Evolutionary conservation across 2,888 invertebrate genomes (phyloP), one percentile per base, ranked within the genome.

Genomic region (Phaonia tiefii): DNA sequence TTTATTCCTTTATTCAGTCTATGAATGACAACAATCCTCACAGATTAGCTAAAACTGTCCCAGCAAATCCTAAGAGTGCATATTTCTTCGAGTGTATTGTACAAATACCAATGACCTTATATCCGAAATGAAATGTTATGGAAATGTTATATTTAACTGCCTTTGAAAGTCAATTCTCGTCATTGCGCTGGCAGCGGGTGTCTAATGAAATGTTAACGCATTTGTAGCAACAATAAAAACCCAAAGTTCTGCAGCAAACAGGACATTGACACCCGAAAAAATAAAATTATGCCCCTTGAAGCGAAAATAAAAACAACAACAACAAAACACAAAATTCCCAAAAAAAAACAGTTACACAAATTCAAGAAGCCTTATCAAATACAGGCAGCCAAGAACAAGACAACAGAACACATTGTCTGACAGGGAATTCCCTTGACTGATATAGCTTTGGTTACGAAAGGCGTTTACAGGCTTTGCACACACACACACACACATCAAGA

Each of bases 231-330:
- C 39, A 25, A 69, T 25, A 54, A 54, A 58, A 67, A 51, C 37
- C 54, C 54, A 76, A 42, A 56, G 46, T 63, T 75, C 60, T 51
- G 3, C 54, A 31, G 31, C 54, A 20, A 44, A 76, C 72, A 80
- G 80, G 80, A 73, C 80, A 76, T 80, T 80, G 80, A 73, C 80
- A 80, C 69, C 65, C 73, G 49, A 76, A 73, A n/a, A n/a, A 67
- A 31, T 65, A 65, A 42, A 70, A 54, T 25, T 46, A 46, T n/a
- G 22, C 37, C 54, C n/a, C 25, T 2, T 22, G 13, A 15, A 66
- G 4, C 26, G 11, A 54, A 15, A n/a, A n/a, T n/a, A n/a, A n/a
- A n/a, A 51, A 49, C 8, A 3, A 25, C 25, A 31, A n/a, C 49
- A 71, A 25, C 42, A 73, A 54, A 31, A 31, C 8, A 31, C 66